Conservation (phyloP, 2,888 invertebrate species). For the Polyommatus icarus region DNA sequence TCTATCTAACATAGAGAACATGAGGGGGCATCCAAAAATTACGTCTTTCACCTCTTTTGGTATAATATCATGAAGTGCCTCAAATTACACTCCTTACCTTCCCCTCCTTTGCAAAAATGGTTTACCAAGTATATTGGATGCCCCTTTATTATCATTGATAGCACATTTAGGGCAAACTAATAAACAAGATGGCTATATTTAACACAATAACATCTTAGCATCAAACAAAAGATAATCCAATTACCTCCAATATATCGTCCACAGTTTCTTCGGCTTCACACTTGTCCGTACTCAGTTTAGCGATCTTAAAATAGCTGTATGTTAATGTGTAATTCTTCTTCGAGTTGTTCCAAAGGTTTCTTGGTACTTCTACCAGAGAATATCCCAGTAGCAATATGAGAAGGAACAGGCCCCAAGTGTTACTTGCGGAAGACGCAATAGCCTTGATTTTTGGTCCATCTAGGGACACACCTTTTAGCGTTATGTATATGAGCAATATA, state of each 20-base stretch:
- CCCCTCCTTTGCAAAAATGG: too few relatives aligned
- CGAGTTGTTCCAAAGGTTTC: slow-evolving; percentile 94
- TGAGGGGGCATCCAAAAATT: too few relatives aligned
- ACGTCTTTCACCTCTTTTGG: too few relatives aligned
- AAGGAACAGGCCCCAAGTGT: slow-evolving; percentile 99
- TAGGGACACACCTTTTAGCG: slow-evolving; percentile 91
- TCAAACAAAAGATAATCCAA: slow-evolving; percentile 6
- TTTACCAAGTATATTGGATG: too few relatives aligned
- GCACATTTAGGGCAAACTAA: not conserved
- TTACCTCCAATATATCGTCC: slow-evolving; percentile 95
- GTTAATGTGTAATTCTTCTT: slow-evolving; percentile 91
- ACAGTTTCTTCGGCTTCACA: slow-evolving; percentile 98
- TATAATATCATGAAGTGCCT: too few relatives aligned
- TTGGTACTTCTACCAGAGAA: slow-evolving; percentile 96
- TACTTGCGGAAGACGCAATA: slow-evolving; percentile 98
- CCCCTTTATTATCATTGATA: not conserved
- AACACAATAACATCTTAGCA: not conserved
- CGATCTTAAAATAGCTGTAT: slow-evolving; percentile 95
- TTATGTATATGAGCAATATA: slow-evolving; percentile 95
- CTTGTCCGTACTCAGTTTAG: slow-evolving; percentile 96
- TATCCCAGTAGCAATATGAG: slow-evolving; percentile 95
- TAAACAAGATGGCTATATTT: not conserved
- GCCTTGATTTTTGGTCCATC: slow-evolving; percentile 97
- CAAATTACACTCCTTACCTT: too few relatives aligned
- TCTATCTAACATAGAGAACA: too few relatives aligned